These are phyloP conservation scores for Siphlonurus alternatus DNA, from an alignment of 2,888 invertebrate species.

Conservation along the genomic window DNA sequence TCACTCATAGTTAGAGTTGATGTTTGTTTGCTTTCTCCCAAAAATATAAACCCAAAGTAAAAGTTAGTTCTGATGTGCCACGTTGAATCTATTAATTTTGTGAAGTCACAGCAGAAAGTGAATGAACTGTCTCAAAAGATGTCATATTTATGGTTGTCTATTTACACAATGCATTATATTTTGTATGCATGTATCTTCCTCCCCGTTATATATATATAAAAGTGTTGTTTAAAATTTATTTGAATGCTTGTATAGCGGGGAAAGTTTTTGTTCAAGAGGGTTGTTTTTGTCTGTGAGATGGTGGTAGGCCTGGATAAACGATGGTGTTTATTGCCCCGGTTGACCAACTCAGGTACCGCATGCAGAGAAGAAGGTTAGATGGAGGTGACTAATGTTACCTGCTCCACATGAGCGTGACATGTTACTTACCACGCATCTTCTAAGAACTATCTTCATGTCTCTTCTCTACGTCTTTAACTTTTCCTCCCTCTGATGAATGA, in stretches of 20 bases:
- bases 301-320: too few relatives aligned
- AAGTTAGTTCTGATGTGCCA: too few relatives aligned
- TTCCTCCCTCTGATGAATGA: too few relatives aligned
- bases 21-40: too few relatives aligned
- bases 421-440: neutral
- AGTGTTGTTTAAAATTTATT: too few relatives aligned
- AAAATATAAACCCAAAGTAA: too few relatives aligned
- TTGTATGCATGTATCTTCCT: too few relatives aligned
- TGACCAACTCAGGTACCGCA: neutral
- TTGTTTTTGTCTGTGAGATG: neutral
- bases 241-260: neutral
- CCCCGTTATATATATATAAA: neutral
- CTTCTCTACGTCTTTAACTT: neutral
- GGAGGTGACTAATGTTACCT: neutral
- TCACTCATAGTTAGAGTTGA: too few relatives aligned
- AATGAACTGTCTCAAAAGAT: neutral
- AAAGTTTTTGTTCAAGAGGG: neutral
- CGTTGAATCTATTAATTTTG: too few relatives aligned
- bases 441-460: neutral
- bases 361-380: neutral
- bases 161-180: too few relatives aligned
- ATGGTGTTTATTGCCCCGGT: neutral
- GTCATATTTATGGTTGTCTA: neutral
- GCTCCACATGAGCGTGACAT: neutral
- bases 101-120: neutral